phyloP scores from a whole-genome alignment of 2,797 vertebrate genomes.

The Labeo calbasu region DNA sequence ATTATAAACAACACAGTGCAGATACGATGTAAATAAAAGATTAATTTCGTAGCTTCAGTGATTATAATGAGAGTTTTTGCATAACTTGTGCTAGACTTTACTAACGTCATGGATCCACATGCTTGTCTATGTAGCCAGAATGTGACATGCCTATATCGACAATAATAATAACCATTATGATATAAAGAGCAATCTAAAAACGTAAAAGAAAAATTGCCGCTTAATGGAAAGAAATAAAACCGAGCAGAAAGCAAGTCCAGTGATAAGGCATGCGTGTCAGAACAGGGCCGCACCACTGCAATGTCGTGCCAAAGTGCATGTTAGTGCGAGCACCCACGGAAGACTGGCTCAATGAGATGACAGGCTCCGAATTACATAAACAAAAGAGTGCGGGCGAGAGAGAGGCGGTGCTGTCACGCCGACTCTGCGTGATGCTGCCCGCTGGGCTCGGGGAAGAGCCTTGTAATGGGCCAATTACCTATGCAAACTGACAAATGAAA shows the following conservation, averaged over 20 bases:
- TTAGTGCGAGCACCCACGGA: constrained; percentile 36
- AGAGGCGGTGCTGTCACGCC: constrained; percentile 58
- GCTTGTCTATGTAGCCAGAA: too few relatives aligned
- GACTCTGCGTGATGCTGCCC: constrained; percentile 54
- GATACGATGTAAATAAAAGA: too few relatives aligned
- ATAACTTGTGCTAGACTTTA: too few relatives aligned
- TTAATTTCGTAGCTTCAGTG: too few relatives aligned
- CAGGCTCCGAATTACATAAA: constrained; percentile 49
- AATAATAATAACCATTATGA: too few relatives aligned
- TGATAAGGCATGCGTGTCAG: constrained; percentile 26
- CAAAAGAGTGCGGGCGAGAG: constrained; percentile 47
- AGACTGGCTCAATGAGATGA: constrained; percentile 58
- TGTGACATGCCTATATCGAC: too few relatives aligned
- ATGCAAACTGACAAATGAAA: constrained; percentile 59
- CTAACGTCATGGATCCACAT: too few relatives aligned
- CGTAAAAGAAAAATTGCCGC: too few relatives aligned
- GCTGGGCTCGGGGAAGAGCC: constrained; percentile 55
- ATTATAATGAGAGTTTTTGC: too few relatives aligned
- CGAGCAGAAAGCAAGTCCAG: not conserved
- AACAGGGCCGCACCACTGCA: constrained; percentile 23
- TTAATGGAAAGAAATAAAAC: not conserved
- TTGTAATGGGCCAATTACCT: constrained; percentile 63
- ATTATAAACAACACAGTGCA: too few relatives aligned
- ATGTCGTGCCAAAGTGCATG: constrained; percentile 34
- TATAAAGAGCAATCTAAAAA: too few relatives aligned